phyloP scores from a whole-genome alignment of 2,888 invertebrate species.

The Pachliopta kotzebuea region DNA sequence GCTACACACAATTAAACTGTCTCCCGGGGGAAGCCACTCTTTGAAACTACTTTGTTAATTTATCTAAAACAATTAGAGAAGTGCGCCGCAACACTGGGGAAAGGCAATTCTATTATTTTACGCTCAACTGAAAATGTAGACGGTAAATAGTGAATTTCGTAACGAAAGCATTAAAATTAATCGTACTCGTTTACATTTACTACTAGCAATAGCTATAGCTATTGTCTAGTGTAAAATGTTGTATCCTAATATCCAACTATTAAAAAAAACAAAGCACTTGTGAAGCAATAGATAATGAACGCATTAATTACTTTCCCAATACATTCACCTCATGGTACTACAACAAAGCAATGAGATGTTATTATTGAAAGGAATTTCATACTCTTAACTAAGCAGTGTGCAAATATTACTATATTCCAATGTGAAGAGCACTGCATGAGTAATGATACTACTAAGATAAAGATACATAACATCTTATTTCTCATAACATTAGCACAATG shows the following conservation, averaged over 20 bases:
- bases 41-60: slow-evolving; percentile 75
- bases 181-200: slow-evolving; percentile 19
- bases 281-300: too few relatives aligned
- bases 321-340: too few relatives aligned
- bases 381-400: too few relatives aligned
- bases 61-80: slow-evolving; percentile 75
- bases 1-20: slow-evolving; percentile 62
- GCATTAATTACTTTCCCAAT: too few relatives aligned
- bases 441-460: too few relatives aligned
- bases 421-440: too few relatives aligned
- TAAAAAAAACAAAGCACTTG: too few relatives aligned
- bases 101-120: slow-evolving; percentile 62
- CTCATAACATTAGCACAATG: too few relatives aligned
- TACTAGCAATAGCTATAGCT: background rate
- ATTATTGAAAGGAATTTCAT: too few relatives aligned
- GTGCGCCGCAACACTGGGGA: slow-evolving; percentile 57
- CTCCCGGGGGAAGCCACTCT: slow-evolving; percentile 65
- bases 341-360: too few relatives aligned
- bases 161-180: slow-evolving; percentile 30
- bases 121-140: slow-evolving; percentile 49
- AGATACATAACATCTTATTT: too few relatives aligned
- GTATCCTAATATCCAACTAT: background rate
- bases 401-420: too few relatives aligned
- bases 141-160: slow-evolving; percentile 34
- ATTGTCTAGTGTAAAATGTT: slow-evolving; percentile 21